Evolutionary conservation across 1,140 invertebrate species (phyloP), one percentile per base, ranked within the genome.

Genomic region (Meloidogyne hapla): DNA sequence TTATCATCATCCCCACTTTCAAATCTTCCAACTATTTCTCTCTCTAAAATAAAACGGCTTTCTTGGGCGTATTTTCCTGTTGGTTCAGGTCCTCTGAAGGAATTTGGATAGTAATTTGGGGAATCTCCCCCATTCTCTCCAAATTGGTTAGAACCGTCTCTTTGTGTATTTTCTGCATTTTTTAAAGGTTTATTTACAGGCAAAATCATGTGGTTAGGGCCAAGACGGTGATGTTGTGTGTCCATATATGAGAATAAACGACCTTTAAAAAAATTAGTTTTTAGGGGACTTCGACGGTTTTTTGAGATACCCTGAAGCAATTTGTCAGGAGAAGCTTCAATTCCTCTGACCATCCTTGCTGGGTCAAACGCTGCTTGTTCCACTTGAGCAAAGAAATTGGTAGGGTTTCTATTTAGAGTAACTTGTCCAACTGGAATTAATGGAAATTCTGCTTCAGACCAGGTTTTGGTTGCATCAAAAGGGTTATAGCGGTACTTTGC

Each of bases 171-270:
- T 9, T 88, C 87, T 9, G 85, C 81, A 26, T 87, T 87, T 25
- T 89, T 86, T 81, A 92, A 94, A 0, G 95, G 94, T 84, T 93
- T 94, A 88, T 98, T 98, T 18, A 98, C 93, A 4, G 95, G 93
- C 62, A 98, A 90, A 87, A 97, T 94, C 63, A 93, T 89, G 88
- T 93, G 95, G 88, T 98, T 98, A 0, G 93, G 90, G 48, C 96
- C 96, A 61, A 98, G 90, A 26, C 95, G 91, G 88, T 98, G 93
- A 76, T 94, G 91, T 83, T 97, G 95, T 6, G 96, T 95, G 88
- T 99, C 96, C 6, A 91, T 91, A 88, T 99, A 99, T 13, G 94
- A 91, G 87, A 96, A 97, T 9, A 98, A 89, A 80, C 96, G 92
- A 56, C 48, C 48, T 56, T 8, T 9, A 56, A 56, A 56, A 48